phyloP scores from a whole-genome alignment of 2,888 invertebrate genomes.

The Orthosia gothica region DNA sequence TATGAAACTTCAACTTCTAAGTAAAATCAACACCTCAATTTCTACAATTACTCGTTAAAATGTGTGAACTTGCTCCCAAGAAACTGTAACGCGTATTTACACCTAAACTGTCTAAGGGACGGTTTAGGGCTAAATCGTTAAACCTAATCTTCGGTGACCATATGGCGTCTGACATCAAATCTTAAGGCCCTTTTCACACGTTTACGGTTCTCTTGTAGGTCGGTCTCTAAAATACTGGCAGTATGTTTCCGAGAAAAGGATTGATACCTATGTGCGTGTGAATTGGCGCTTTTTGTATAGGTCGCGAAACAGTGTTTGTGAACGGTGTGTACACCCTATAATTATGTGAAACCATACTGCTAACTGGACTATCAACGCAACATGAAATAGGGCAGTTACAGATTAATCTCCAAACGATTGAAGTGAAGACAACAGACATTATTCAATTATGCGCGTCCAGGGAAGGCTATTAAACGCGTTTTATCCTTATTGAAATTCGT shows the following conservation, averaged over 20 bases:
- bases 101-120: slow-evolving; percentile 39
- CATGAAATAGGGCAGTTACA: slow-evolving; percentile 22
- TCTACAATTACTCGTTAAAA: slow-evolving; percentile 43
- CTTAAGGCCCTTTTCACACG: slow-evolving; percentile 61
- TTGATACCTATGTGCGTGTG: not conserved
- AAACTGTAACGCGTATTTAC: slow-evolving; percentile 42
- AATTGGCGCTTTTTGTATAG: not conserved
- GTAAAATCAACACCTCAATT: slow-evolving; percentile 39
- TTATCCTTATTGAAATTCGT: slow-evolving; percentile 83
- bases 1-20: slow-evolving; percentile 5
- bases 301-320: not conserved
- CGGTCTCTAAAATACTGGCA: slow-evolving; percentile 15
- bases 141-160: slow-evolving; percentile 56
- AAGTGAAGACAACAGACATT: slow-evolving; percentile 55
- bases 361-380: slow-evolving; percentile 49
- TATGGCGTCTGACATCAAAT: slow-evolving; percentile 44
- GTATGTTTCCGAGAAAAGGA: not conserved
- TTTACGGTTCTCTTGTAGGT: slow-evolving; percentile 32
- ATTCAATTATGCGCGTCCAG: slow-evolving; percentile 64
- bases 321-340: slow-evolving; percentile 14
- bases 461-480: slow-evolving; percentile 73
- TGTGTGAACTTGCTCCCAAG: slow-evolving; percentile 43
- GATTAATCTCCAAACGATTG: slow-evolving; percentile 53
- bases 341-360: slow-evolving; percentile 17
- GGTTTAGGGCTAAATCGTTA: slow-evolving; percentile 52